Conservation (phyloP, 2,888 invertebrate genomes). For the Pecten maximus region DNA sequence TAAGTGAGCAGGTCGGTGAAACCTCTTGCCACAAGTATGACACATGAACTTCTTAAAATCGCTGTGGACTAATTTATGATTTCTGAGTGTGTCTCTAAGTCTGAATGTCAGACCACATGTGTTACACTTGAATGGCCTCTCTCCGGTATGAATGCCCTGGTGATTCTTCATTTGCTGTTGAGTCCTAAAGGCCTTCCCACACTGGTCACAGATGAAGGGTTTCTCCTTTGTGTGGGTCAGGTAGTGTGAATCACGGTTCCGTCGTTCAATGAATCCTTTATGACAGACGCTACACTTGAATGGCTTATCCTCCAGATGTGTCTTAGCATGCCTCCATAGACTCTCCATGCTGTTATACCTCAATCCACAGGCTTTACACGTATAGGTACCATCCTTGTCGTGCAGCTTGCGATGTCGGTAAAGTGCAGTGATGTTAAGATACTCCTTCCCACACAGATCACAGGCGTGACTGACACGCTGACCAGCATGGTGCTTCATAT, state of each 20-base stretch:
- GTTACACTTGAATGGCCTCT: slow-evolving; percentile 4
- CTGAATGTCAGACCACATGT: slow-evolving; percentile 5
- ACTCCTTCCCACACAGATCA: background rate
- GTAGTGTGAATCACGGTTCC: background rate
- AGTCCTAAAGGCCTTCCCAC: slow-evolving; percentile 5
- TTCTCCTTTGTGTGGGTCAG: slow-evolving; percentile 9
- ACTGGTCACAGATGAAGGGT: slow-evolving; percentile 19
- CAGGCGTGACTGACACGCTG: slow-evolving; percentile 5
- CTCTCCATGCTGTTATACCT: slow-evolving; percentile 10
- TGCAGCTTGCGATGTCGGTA: slow-evolving; percentile 17
- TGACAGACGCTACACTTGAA: slow-evolving; percentile 16
- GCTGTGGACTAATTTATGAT: slow-evolving; percentile 9
- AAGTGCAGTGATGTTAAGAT: background rate
- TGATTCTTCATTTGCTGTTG: slow-evolving; percentile 14
- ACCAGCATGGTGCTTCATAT: background rate
- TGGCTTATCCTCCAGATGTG: slow-evolving; percentile 21
- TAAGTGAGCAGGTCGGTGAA: slow-evolving; percentile 1
- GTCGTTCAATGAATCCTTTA: background rate
- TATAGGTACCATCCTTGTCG: slow-evolving; percentile 5
- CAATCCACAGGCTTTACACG: background rate
- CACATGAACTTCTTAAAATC: slow-evolving; percentile 26
- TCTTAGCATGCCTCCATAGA: slow-evolving; percentile 13
- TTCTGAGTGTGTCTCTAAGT: slow-evolving; percentile 11
- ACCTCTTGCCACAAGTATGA: slow-evolving; percentile 26
- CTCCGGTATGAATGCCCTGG: background rate